A percentile compares a stretch with the other conserved stretches of the same genome.
Conservation (phyloP, 2,113 vertebrate species). For the Pontoporia blainvillei region DNA sequence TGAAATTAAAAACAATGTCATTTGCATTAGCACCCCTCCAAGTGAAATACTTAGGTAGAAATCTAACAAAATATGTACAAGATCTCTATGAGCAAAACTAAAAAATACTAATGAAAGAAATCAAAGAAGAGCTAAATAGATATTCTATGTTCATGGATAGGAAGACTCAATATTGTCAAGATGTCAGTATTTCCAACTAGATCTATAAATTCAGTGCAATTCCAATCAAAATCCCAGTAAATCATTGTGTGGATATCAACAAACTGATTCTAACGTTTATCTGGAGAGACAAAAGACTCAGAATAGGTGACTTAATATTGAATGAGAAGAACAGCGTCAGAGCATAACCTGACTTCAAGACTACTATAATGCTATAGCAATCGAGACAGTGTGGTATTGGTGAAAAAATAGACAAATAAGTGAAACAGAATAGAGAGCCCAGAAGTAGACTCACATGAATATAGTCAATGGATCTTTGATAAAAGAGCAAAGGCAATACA, state of each 20-base stretch:
- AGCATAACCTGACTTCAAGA: background rate
- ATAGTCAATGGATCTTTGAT: background rate
- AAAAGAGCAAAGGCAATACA: background rate
- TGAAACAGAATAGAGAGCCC: background rate
- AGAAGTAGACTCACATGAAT: background rate
- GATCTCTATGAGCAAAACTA: background rate
- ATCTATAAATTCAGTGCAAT: background rate
- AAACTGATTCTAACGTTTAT: background rate
- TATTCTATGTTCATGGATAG: background rate
- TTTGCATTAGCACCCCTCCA: background rate
- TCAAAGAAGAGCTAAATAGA: background rate
- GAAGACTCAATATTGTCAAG: background rate
- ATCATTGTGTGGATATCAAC: background rate
- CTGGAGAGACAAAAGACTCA: background rate
- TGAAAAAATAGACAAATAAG: background rate
- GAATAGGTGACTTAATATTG: background rate
- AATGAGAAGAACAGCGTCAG: background rate
- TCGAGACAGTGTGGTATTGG: background rate
- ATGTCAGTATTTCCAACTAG: background rate
- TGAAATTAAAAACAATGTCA: background rate
- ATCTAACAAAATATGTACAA: background rate
- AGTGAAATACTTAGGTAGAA: background rate
- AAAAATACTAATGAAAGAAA: background rate
- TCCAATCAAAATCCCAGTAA: background rate
- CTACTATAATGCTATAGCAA: background rate